A percentile compares a stretch with the other conserved stretches of the same genome.
Conservation (phyloP, 2,888 invertebrate genomes). For the Ceriagrion tenellum region DNA sequence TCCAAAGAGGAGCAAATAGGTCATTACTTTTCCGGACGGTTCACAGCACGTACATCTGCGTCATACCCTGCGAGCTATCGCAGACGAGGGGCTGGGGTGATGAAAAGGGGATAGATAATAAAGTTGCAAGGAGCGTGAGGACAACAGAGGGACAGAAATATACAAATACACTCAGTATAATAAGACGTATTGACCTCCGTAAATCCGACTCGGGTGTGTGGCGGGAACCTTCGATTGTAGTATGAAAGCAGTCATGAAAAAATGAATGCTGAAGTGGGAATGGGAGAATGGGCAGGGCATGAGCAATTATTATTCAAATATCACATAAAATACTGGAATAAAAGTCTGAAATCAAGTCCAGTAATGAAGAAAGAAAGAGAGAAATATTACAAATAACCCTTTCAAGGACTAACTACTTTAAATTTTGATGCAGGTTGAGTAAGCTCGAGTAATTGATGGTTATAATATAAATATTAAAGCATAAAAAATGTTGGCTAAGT, state of each 20-base stretch:
- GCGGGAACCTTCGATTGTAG: neutral
- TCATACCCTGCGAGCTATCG: neutral
- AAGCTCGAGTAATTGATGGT: no score
- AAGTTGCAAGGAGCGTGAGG: neutral
- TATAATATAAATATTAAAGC: no score
- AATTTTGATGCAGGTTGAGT: no score
- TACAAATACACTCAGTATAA: neutral
- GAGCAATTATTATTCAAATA: no score
- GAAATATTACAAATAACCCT: no score
- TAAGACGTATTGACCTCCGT: neutral
- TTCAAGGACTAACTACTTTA: no score
- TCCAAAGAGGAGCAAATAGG: no score
- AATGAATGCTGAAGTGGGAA: neutral
- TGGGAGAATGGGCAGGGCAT: neutral
- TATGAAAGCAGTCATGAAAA: neutral
- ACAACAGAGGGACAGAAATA: neutral
- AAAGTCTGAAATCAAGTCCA: neutral
- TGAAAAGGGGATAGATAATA: no score
- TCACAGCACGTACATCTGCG: neutral
- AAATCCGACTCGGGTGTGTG: neutral
- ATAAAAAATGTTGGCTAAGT: no score
- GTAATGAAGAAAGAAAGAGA: neutral
- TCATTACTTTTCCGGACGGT: neutral
- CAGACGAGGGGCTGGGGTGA: no score
- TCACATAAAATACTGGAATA: neutral